Evolutionary conservation across 2,113 vertebrate genomes (phyloP), one percentile per base, ranked within the genome.

Genomic region (Megaceryle torquata): DNA sequence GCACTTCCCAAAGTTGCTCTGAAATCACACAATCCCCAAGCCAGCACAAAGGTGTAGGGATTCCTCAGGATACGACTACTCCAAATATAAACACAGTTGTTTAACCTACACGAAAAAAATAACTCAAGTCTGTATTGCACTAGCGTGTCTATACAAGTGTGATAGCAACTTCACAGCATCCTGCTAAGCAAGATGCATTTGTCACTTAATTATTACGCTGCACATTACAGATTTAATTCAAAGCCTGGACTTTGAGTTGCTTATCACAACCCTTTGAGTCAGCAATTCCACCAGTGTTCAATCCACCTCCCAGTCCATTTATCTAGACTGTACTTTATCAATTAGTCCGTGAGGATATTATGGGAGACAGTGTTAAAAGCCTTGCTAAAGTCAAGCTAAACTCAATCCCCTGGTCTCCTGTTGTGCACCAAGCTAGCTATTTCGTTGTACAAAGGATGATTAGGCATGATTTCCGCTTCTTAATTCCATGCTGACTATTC

Each of bases 11-110:
- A 14, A 16, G 15, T 76, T 69, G 24, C 33, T 76, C 29, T n/a
- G 15, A 43, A 46, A 9, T 19, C 64, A 51, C 17, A 69, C 17
- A 65, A 11, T 51, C 11, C 25, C 29, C 65, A 61, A 5, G 50
- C 3, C 44, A 88, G 26, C 29, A 76, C 14, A 89, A 93, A 85
- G 25, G 16, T 44, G 6, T 6, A 76, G 15, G 14, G 25, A 15
- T 3, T 63, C 56, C 48, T 85, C 53, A 70, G 77, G 31, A 53
- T 29, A 20, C 5, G 19, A 43, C 24, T 54, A 13, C 26, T 10
- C 9, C 67, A 44, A 91, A 65, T 8, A 33, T 19, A n/a, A 83
- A 53, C 0, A 0, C 1, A 51, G 8, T 16, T 57, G 43, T 5
- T 71, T 31, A 77, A 79, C 13, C 24, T 43, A 43, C 5, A 6